Base-by-base conservation (phyloP, 2,888 invertebrate genomes). In the Gerris lacustris region DNA sequence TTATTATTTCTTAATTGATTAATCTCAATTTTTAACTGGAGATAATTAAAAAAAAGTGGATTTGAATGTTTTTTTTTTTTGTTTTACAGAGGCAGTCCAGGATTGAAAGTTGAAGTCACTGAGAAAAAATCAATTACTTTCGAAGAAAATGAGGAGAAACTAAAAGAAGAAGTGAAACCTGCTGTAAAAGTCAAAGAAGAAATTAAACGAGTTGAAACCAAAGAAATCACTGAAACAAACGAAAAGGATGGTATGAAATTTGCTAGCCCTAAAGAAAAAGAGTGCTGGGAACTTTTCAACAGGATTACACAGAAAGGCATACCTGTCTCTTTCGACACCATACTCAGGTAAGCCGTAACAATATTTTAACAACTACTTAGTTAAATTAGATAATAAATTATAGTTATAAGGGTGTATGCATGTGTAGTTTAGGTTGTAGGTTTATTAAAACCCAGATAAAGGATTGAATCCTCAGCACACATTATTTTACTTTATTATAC, bases 261-360 rank as follows among this genome's bases (percentile, higher is more conserved):
- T 73, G 81, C 83, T 73, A 82, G 84, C 15, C 79, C 80, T 1
- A 86, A 86, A 77, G 86, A 86, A 75, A 83, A 83, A 69, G 86
- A 88, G 78, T 88, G 88, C 77, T 88, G 88, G 88, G 85, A 85
- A 72, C 81, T 88, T 73, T 88, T 86, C 76, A 83, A 85, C 74
- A 85, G 86, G 80, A 88, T 88, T 87, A 84, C 83, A 55, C 85
- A 85, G 71, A 88, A 87, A 77, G 88, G 88, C 0, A 84, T 88
- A 17, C 84, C 83, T 69, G 86, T 88, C 5, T 86, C 87, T 6
- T 88, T 86, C 75, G 88, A 88, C 73, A 88, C 88, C 0, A 86
- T 88, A 66, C 78, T 88, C 68, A 83, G 83, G 83, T 83, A 71
- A 73, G 62, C 62, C 18, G 4, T 31, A 31, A 31, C 31, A 1